Percentiles rank a stretch among this genome's conserved stretches.
phyloP scores from a whole-genome alignment of 2,113 vertebrate species.

The Mustela lutreola region DNA sequence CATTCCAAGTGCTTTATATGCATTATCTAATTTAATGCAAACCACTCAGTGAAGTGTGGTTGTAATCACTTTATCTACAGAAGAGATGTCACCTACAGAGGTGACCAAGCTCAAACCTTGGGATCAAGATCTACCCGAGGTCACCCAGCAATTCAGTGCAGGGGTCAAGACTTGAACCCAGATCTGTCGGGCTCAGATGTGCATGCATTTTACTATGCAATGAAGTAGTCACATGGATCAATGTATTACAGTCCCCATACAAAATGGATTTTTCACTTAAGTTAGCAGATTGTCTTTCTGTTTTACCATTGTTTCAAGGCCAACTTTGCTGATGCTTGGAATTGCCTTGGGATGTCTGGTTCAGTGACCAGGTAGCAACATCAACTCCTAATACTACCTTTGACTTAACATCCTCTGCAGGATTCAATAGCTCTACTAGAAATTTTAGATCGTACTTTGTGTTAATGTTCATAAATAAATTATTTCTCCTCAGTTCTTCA shows the following conservation, averaged over 20 bases:
- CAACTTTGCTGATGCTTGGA: neutral
- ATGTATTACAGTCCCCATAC: neutral
- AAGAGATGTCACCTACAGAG: neutral
- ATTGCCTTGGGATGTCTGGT: neutral
- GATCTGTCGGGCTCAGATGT: neutral
- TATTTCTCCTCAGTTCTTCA: neutral
- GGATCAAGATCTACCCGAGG: neutral
- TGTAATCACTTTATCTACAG: neutral
- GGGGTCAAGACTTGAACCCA: neutral
- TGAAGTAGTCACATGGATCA: no score
- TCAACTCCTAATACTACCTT: neutral
- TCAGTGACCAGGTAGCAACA: neutral
- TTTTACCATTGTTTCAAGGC: neutral
- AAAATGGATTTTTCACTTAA: neutral
- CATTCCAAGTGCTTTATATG: neutral
- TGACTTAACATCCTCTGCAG: neutral
- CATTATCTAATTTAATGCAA: conserved; percentile 35
- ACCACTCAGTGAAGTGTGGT: neutral
- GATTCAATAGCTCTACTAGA: neutral
- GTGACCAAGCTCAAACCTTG: neutral
- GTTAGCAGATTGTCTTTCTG: neutral
- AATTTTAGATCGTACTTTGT: neutral
- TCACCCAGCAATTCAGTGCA: neutral
- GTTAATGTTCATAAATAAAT: neutral
- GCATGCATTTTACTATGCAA: neutral